Conservation (phyloP, 2,888 invertebrate genomes). For the Melolontha melolontha region DNA sequence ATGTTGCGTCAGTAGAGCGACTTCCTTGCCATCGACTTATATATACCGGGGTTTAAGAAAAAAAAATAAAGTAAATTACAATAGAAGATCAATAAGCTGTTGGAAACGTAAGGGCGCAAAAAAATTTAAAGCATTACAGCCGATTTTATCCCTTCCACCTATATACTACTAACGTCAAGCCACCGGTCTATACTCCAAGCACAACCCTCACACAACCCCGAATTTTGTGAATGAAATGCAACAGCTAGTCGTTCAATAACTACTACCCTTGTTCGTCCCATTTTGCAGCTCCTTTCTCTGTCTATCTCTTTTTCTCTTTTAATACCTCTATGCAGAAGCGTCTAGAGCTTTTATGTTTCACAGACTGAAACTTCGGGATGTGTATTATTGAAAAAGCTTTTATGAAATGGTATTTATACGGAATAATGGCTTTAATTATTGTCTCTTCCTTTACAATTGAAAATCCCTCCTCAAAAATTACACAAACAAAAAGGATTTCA, state of each 20-base stretch:
- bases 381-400: too few species aligned
- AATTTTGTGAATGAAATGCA: conserved; percentile 60
- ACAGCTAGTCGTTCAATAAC: conserved; percentile 59
- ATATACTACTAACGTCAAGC: conserved; percentile 10
- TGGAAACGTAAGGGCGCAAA: conserved; percentile 3
- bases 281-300: conserved; percentile 48
- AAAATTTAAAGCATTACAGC: conserved; percentile 22
- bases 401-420: too few species aligned
- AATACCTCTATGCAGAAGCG: conserved; percentile 6
- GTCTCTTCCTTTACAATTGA: too few species aligned
- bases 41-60: not conserved
- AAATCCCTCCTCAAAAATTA: too few species aligned
- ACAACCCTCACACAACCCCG: conserved; percentile 42
- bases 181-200: conserved; percentile 16
- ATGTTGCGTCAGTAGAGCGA: too few species aligned
- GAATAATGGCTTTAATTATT: too few species aligned
- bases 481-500: too few species aligned
- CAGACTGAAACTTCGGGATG: too few species aligned
- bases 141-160: conserved; percentile 16
- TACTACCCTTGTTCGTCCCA: conserved; percentile 44
- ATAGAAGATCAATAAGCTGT: conserved; percentile 30
- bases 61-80: conserved; percentile 11
- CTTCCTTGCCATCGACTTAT: too few species aligned
- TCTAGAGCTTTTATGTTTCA: too few species aligned
- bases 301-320: conserved; percentile 32